Evolutionary conservation across 2,797 vertebrate genomes (phyloP).

Genomic region (Lithobates pipiens): DNA sequence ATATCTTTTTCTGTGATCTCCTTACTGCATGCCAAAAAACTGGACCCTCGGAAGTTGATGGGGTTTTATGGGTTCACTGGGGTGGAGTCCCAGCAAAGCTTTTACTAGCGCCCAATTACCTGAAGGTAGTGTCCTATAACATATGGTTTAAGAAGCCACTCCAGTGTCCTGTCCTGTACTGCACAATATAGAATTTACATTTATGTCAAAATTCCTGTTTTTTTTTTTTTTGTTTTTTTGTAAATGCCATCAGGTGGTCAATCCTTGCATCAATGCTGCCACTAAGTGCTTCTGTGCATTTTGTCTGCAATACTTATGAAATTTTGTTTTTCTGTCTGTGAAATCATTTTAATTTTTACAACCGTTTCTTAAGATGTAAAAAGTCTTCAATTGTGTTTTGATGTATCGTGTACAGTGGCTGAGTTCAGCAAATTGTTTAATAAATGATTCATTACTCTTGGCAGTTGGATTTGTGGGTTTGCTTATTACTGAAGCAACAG

Average conservation of each 20-base stretch:
- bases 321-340: slow-evolving; percentile 5
- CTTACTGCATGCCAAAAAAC: no score
- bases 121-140: no score
- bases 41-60: no score
- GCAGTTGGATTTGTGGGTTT: slow-evolving; percentile 25
- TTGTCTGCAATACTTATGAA: slow-evolving; percentile 32
- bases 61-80: no score
- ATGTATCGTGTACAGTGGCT: slow-evolving; percentile 50
- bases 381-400: slow-evolving; percentile 37
- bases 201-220: no score
- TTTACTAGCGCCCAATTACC: no score
- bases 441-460: slow-evolving; percentile 41
- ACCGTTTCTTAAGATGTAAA: slow-evolving; percentile 47
- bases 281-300: slow-evolving; percentile 14
- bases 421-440: slow-evolving; percentile 34
- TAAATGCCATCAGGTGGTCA: background rate
- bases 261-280: background rate
- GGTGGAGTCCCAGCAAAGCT: no score
- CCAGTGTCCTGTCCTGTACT: no score
- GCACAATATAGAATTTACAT: no score
- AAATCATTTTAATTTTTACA: slow-evolving; percentile 27
- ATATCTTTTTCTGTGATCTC: no score
- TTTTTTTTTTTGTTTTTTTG: background rate
- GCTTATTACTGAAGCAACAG: slow-evolving; percentile 1
- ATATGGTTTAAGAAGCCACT: no score